phyloP scores from a whole-genome alignment of 2,888 invertebrate species.

The Drymonia ruficornis region DNA sequence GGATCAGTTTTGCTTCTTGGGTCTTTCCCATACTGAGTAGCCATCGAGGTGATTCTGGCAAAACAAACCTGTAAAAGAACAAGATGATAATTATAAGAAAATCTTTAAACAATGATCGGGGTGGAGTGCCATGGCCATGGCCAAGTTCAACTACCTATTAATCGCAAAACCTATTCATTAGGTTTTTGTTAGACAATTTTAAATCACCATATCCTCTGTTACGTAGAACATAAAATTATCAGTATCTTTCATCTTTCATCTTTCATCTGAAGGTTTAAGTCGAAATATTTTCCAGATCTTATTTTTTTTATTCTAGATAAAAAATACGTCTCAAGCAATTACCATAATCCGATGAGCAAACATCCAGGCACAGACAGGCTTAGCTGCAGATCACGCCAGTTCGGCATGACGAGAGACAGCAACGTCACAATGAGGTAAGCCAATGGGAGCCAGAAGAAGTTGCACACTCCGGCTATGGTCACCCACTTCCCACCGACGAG shows the following conservation, averaged over 20 bases:
- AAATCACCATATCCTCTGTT: too few species aligned
- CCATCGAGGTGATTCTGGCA: constrained; percentile 94
- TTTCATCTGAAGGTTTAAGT: too few species aligned
- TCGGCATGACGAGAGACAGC: constrained; percentile 88
- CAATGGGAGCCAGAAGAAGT: constrained; percentile 91
- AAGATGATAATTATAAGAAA: background rate
- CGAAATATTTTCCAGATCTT: too few species aligned
- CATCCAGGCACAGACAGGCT: constrained; percentile 90
- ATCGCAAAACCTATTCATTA: too few species aligned
- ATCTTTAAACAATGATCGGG: background rate
- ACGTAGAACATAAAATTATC: too few species aligned
- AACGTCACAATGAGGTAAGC: constrained; percentile 90
- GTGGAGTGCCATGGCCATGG: too few species aligned
- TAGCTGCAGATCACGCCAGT: constrained; percentile 90
- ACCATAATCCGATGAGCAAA: constrained; percentile 88
- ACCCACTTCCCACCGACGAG: constrained; percentile 92
- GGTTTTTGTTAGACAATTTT: too few species aligned
- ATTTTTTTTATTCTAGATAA: background rate
- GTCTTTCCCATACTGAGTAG: constrained; percentile 88
- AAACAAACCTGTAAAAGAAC: constrained; percentile 85
- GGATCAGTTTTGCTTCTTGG: constrained; percentile 87
- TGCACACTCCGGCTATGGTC: constrained; percentile 91
- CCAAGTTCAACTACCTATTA: too few species aligned
- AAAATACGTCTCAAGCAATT: constrained; percentile 48
- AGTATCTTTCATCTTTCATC: too few species aligned